Evolutionary conservation across 2,797 vertebrate species (phyloP).

Genomic region (Anguilla megastoma): DNA sequence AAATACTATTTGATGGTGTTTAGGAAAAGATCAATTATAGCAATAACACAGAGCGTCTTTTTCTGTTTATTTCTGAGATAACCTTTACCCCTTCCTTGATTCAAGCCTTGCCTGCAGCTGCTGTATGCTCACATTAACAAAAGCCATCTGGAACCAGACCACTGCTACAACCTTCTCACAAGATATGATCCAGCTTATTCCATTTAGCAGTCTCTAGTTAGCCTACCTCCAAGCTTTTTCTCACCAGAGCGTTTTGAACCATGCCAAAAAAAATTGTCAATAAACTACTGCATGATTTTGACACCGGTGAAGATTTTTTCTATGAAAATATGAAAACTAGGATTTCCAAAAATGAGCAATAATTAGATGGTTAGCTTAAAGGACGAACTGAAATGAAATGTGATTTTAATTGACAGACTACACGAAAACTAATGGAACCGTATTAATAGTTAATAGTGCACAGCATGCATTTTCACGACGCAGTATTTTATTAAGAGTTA

Average conservation of each 20-base stretch:
- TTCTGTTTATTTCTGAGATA: background rate
- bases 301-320: background rate
- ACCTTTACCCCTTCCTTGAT: background rate
- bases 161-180: background rate
- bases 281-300: background rate
- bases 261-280: background rate
- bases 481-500: background rate
- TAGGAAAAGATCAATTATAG: background rate
- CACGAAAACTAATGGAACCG: background rate
- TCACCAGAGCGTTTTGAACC: background rate
- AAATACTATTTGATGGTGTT: background rate
- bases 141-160: background rate
- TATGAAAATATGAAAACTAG: background rate
- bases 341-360: background rate
- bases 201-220: background rate
- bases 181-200: background rate
- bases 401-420: background rate
- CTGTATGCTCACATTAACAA: background rate
- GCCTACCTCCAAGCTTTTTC: background rate
- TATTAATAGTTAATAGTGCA: background rate
- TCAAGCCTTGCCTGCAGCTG: background rate
- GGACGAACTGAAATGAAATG: background rate
- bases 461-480: background rate
- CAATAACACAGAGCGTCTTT: background rate
- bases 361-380: conserved; percentile 2